Evolutionary conservation across 2,113 vertebrate genomes (phyloP).

Genomic region (Euleptes europaea): DNA sequence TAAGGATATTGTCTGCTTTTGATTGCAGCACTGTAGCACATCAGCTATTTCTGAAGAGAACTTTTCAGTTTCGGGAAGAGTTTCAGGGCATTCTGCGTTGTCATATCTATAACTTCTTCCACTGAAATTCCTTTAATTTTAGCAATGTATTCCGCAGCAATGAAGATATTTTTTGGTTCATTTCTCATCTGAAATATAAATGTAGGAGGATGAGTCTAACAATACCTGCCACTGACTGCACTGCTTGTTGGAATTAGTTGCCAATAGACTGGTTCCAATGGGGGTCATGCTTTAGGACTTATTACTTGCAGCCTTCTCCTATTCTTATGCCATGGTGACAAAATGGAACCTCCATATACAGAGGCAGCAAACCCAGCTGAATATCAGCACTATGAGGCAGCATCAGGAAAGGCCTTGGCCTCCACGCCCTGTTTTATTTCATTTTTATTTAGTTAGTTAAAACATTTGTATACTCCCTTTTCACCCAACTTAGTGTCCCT

Average conservation of each 20-base stretch:
- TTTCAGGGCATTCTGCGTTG: constrained; percentile 86
- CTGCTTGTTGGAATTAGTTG: neutral
- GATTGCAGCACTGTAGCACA: neutral
- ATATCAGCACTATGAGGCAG: too few species aligned
- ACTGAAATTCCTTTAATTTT: constrained; percentile 87
- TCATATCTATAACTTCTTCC: constrained; percentile 85
- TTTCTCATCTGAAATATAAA: constrained; percentile 86
- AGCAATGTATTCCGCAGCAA: constrained; percentile 90
- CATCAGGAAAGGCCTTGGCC: too few species aligned
- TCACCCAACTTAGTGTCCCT: too few species aligned
- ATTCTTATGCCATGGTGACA: too few species aligned
- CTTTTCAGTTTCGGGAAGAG: constrained; percentile 88
- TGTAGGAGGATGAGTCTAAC: neutral
- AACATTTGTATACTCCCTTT: too few species aligned
- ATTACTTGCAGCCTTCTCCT: neutral
- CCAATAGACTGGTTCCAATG: accelerated
- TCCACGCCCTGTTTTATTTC: too few species aligned
- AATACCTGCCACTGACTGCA: neutral
- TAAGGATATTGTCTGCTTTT: neutral
- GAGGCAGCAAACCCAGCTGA: too few species aligned
- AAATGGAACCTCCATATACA: too few species aligned
- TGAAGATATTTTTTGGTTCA: constrained; percentile 87
- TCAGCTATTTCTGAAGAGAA: constrained; percentile 60
- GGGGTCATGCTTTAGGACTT: neutral
- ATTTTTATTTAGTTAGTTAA: too few species aligned